Conservation (phyloP, 2,888 invertebrate genomes). For the Tenthredo livida region DNA sequence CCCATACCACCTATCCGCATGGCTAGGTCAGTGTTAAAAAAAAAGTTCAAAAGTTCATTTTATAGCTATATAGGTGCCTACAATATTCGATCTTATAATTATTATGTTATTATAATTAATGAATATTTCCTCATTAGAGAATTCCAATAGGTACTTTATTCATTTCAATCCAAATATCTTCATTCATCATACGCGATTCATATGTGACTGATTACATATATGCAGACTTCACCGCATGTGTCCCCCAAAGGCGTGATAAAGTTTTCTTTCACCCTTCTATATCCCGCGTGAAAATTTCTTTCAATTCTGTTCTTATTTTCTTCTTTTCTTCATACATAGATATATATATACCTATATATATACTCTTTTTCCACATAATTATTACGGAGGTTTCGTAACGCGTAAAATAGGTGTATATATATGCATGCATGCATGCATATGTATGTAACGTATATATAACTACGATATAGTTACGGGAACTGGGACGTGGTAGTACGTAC, state of each 20-base stretch:
- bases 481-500: neutral
- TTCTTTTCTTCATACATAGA: neutral
- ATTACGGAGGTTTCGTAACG: conserved; percentile 23
- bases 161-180: neutral
- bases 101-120: too few species aligned
- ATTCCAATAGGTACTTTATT: too few species aligned
- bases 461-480: neutral
- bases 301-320: neutral
- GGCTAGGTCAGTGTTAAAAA: neutral
- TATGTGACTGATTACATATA: neutral
- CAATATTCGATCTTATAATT: too few species aligned
- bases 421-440: neutral
- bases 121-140: too few species aligned
- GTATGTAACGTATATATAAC: neutral
- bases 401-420: neutral
- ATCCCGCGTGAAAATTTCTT: neutral
- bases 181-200: neutral
- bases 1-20: neutral
- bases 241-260: neutral
- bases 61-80: too few species aligned
- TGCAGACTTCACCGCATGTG: neutral
- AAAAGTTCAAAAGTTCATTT: neutral
- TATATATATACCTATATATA: neutral
- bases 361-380: neutral
- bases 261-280: neutral